Evolutionary conservation across 2,888 invertebrate genomes (phyloP).

Genomic region (Phaonia tiefii): DNA sequence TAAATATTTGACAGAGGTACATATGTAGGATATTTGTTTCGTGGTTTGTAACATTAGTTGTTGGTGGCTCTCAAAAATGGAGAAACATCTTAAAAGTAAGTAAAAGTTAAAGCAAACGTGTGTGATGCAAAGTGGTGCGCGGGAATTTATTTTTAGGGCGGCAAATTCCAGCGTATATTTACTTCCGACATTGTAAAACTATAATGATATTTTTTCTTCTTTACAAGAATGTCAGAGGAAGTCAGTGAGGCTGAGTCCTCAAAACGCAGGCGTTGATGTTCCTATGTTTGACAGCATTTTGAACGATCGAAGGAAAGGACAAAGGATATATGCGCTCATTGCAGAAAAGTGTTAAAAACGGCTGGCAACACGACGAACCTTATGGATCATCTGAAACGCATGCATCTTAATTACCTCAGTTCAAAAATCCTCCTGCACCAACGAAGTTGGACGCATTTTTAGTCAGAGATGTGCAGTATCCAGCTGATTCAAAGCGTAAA

Average conservation of each 20-base stretch:
- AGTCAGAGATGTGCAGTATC: slow-evolving; percentile 16
- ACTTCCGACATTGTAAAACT: slow-evolving; percentile 3
- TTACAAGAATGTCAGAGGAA: too few species aligned
- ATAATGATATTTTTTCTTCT: slow-evolving; percentile 7
- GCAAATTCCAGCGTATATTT: slow-evolving; percentile 10
- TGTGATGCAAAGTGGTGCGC: slow-evolving; percentile 10
- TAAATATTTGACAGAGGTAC: too few species aligned
- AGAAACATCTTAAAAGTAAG: slow-evolving; percentile 10
- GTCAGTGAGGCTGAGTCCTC: too few species aligned
- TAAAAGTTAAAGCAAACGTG: slow-evolving; percentile 10
- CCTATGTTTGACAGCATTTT: slow-evolving; percentile 7
- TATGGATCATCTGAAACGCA: too few species aligned
- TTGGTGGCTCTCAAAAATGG: slow-evolving; percentile 5
- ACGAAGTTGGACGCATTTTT: too few species aligned
- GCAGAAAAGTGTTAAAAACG: too few species aligned
- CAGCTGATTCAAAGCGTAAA: slow-evolving; percentile 32
- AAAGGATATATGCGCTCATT: too few species aligned
- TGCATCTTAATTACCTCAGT: too few species aligned
- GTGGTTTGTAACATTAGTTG: too few species aligned
- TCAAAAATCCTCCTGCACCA: too few species aligned
- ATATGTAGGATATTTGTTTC: too few species aligned
- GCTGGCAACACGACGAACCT: too few species aligned
- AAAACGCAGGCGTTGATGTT: not conserved
- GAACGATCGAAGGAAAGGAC: slow-evolving; percentile 1
- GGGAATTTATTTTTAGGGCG: slow-evolving; percentile 4